These are phyloP conservation scores for Polia nebulosa DNA, from an alignment of 2,888 invertebrate genomes.

Conservation along the genomic window DNA sequence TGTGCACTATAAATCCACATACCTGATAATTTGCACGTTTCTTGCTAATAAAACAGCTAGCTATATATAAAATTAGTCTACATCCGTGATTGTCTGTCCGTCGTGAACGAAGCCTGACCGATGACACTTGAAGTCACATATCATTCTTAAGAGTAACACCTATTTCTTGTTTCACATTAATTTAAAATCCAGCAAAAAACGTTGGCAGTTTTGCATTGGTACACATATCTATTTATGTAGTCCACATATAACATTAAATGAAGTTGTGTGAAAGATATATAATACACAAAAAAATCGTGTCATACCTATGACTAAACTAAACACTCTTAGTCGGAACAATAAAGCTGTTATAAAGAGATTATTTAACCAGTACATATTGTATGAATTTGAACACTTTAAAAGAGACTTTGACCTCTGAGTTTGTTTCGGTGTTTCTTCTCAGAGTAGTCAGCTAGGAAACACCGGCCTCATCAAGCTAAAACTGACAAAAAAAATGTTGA, in stretches of 20 bases:
- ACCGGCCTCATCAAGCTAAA: too few species aligned
- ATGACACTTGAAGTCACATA: constrained; percentile 39
- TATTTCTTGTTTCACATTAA: constrained; percentile 45
- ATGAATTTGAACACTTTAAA: too few species aligned
- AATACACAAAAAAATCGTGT: neutral
- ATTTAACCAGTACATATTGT: too few species aligned
- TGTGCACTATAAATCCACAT: constrained; percentile 18
- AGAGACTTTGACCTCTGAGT: too few species aligned
- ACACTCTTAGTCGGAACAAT: neutral
- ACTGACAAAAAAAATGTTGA: too few species aligned
- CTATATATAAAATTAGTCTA: constrained; percentile 8
- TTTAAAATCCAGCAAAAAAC: constrained; percentile 24
- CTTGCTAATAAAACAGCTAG: constrained; percentile 9
- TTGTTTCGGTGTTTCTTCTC: too few species aligned
- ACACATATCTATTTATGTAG: constrained; percentile 2
- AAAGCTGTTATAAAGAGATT: neutral
- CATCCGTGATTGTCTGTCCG: constrained; percentile 30
- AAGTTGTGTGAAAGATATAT: neutral
- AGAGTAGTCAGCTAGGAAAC: too few species aligned
- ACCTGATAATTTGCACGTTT: constrained; percentile 11
- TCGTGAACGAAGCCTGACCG: constrained; percentile 28
- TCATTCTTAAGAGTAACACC: constrained; percentile 40
- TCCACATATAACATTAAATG: neutral
- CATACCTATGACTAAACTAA: neutral
- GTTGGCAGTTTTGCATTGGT: neutral